Evolutionary conservation across 2,113 vertebrate species (phyloP), one percentile per base, ranked within the genome.

Genomic region (Marcusenius ussheri): DNA sequence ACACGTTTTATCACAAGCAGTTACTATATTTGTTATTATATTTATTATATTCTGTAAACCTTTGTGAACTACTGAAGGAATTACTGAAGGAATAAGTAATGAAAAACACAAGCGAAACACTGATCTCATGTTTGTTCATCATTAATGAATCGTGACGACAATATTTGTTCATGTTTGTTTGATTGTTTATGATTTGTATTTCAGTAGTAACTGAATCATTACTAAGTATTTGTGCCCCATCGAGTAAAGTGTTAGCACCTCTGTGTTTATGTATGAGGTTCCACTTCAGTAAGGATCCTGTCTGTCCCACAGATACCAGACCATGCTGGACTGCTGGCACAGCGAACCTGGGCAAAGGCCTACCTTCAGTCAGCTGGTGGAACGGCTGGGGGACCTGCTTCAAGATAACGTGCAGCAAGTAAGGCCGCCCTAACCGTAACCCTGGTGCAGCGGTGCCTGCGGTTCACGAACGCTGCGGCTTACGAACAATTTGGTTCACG

Each of bases 391-490:
- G 93, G 97, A 99, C 89, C 95, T 99, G 24, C 97, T 98, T 0
- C 97, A 98, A 93, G 98, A 97, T 86, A 99, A 96, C 0, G 97
- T 98, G 39, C 97, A 99, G 93, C 97, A 98, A 96, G 98, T 98
- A 88, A 46, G 49, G 77, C 0, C 0, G 31, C 62, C 62, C 9
- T 13, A 3, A 66, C 62, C 3, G 3, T 31, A 13, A 4, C n/a
- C n/a, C 62, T 66, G 3, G 27, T 27, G 3, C 53, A 21, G 53
- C 7, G 19, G 19, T 21, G 53, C 53, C 53, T 21, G 53, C 5
- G 19, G 53, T 6, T 56, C 53, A 56, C 10, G 47, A 46, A 46
- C 50, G 0, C 15, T 19, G 3, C 5, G 15, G 50, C 8, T 8
- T 51, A 19, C 3, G 15, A 21, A 56, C 5, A 21, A 56, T 56